phyloP scores from a whole-genome alignment of 2,797 vertebrate species.

The Lerista edwardsae region DNA sequence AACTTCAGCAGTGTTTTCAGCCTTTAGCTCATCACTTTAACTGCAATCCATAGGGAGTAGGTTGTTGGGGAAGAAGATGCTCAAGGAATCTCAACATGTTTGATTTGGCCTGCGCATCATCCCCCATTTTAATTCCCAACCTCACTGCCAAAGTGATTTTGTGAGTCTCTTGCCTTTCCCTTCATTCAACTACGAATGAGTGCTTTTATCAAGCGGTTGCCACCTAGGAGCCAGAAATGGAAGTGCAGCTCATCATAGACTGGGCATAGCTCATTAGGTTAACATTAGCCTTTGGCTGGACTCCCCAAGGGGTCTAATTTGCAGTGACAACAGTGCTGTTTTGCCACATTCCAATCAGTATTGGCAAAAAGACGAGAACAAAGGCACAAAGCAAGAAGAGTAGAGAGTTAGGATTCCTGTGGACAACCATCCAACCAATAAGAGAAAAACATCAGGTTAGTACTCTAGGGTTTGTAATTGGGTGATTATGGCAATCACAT shows the following conservation, averaged over 20 bases:
- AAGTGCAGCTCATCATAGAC: conserved; percentile 2
- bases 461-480: background rate
- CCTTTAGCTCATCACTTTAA: conserved; percentile 1
- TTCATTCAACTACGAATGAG: conserved; percentile 33
- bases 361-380: conserved; percentile 5
- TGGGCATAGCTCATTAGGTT: conserved; percentile 58
- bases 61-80: rapidly evolving
- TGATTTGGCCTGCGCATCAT: background rate
- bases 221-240: conserved; percentile 3
- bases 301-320: conserved; percentile 42
- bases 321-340: background rate
- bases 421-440: background rate
- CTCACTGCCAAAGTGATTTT: background rate
- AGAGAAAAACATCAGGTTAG: conserved; percentile 17
- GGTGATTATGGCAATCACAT: background rate
- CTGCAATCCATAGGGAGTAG: background rate
- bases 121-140: background rate
- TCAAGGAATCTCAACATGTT: background rate
- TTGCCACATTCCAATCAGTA: conserved; percentile 36
- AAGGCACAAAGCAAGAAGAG: background rate
- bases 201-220: conserved; percentile 13
- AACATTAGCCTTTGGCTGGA: conserved; percentile 34
- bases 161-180: background rate
- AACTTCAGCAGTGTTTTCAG: conserved; percentile 26
- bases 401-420: background rate